Base-by-base conservation (phyloP, 1,140 invertebrate species). In the Halyomorpha halys region DNA sequence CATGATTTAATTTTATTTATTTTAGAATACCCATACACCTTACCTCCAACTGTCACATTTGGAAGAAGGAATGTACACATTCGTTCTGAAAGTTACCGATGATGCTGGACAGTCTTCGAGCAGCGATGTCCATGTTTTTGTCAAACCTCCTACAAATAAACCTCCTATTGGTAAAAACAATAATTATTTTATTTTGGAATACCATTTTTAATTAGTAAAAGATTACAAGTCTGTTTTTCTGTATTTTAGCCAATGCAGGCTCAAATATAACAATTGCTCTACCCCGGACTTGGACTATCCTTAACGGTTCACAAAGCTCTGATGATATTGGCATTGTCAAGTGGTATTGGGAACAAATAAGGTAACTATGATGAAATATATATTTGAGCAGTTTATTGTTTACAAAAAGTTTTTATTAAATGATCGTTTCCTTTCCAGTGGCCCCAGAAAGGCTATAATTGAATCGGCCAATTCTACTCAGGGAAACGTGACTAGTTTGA, bases 1-100 rank as follows among this genome's bases (percentile, higher is more conserved):
- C n/a, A n/a, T n/a, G n/a, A n/a, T n/a, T n/a, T n/a, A n/a, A 61
- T 30, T n/a, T n/a, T n/a, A 64, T 44, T 63, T 25, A 54, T 61
- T 25, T 25, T 59, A 81, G 79, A 90, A 94, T 67, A 94, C 92
- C 0, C 81, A 89, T 69, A 94, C 91, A 0, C 90, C 92, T 1
- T 91, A 89, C 72, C 77, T 91, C 47, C 83, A 88, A 71, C 75
- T 97, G 5, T 92, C 90, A 3, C 90, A 95, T 75, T 77, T 97
- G 63, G 90, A 94, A 72, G 89, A 92, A 72, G 94, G 94, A 61
- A 88, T 94, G 76, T 97, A 97, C 72, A 94, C 90, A 9, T 97
- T 96, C 78, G 86, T 89, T 11, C 76, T 97, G 5, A 93, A 91
- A 79, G 93, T 97, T 3, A 94, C 89, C 8, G 94, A 97, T 71